Evolutionary conservation across 2,113 vertebrate species (phyloP).

Genomic region (Thinocorus orbignyianus): DNA sequence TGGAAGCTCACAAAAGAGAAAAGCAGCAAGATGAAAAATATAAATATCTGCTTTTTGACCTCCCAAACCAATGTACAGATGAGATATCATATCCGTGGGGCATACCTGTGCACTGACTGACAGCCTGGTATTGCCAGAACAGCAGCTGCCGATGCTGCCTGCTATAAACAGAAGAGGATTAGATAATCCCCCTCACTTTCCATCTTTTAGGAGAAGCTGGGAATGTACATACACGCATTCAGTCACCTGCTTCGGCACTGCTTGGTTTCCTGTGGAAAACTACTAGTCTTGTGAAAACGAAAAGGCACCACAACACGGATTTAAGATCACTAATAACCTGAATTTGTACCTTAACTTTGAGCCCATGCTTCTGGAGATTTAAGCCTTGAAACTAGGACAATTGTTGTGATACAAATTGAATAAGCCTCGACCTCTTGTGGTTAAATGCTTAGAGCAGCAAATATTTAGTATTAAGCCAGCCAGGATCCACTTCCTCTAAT

Average conservation of each 20-base stretch:
- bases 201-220: background rate
- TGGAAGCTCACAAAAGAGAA: background rate
- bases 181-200: background rate
- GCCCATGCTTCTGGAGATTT: background rate
- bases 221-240: rapidly evolving
- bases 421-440: background rate
- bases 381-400: constrained; percentile 26
- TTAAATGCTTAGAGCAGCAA: constrained; percentile 30
- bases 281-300: background rate
- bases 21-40: background rate
- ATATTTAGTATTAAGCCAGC: background rate
- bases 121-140: background rate
- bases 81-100: background rate
- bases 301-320: background rate
- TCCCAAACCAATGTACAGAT: background rate
- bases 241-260: background rate
- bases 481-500: constrained; percentile 39
- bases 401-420: background rate
- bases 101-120: background rate
- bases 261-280: background rate
- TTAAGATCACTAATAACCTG: background rate
- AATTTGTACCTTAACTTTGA: background rate
- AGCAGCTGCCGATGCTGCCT: background rate
- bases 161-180: background rate
- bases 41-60: background rate